Conservation (phyloP, 2,797 vertebrate species). For the Decapterus maruadsi region DNA sequence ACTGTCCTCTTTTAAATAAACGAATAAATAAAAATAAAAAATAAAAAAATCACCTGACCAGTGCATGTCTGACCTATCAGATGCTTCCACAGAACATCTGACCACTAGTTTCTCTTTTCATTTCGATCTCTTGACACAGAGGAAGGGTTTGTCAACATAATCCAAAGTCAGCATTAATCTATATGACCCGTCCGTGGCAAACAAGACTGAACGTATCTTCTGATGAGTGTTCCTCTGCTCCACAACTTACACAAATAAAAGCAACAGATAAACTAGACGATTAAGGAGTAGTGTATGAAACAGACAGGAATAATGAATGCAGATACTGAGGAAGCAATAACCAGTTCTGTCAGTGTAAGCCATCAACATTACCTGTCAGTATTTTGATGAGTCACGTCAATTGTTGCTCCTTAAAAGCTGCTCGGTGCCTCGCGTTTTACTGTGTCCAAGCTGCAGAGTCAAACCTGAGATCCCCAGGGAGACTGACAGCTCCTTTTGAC, state of each 20-base stretch:
- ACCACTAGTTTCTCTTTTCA: background rate
- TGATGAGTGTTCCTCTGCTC: too few relatives aligned
- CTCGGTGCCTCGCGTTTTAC: background rate
- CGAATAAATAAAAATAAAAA: too few relatives aligned
- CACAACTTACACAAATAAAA: too few relatives aligned
- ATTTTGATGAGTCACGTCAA: background rate
- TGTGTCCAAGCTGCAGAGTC: background rate
- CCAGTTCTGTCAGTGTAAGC: constrained; percentile 1
- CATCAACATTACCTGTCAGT: constrained; percentile 11
- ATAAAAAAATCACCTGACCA: background rate
- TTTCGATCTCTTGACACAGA: background rate
- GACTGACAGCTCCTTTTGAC: background rate
- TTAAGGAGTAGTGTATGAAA: background rate
- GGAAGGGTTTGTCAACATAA: background rate
- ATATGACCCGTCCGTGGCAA: too few relatives aligned
- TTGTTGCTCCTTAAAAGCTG: background rate
- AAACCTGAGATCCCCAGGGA: background rate
- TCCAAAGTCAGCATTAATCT: background rate
- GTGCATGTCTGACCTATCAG: background rate
- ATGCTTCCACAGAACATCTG: background rate
- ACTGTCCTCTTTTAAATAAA: too few relatives aligned
- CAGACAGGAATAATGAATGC: background rate
- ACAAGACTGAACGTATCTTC: too few relatives aligned
- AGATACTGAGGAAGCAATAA: background rate
- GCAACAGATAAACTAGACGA: background rate